These are phyloP conservation scores for Physeter macrocephalus DNA, from an alignment of 2,113 vertebrate genomes.

Conservation along the genomic window DNA sequence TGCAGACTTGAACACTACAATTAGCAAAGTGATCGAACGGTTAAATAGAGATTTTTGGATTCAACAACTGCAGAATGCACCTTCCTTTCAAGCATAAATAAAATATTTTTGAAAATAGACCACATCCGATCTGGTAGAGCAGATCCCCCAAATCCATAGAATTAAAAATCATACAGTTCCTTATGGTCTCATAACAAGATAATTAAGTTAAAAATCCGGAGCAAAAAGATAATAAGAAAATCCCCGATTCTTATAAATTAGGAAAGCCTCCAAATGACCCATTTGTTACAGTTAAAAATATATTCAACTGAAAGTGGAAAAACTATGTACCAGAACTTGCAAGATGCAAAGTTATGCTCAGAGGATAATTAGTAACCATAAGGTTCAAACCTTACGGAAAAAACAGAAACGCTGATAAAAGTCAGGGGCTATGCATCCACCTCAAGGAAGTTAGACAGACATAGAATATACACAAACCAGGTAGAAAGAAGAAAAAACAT, in stretches of 20 bases:
- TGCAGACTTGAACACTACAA: background rate
- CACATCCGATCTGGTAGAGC: background rate
- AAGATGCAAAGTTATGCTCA: background rate
- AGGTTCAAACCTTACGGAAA: background rate
- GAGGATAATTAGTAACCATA: background rate
- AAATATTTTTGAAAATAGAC: background rate
- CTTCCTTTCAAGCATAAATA: background rate
- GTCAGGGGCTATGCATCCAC: background rate
- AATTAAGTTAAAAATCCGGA: background rate
- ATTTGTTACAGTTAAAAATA: background rate
- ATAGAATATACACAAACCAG: background rate
- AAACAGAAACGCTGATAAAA: background rate
- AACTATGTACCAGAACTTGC: background rate
- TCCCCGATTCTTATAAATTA: background rate
- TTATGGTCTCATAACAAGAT: no score
- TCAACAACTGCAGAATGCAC: background rate
- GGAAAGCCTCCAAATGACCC: background rate
- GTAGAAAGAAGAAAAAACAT: background rate
- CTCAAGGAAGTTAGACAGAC: background rate
- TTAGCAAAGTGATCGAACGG: background rate
- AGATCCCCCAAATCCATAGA: background rate
- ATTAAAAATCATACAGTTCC: background rate
- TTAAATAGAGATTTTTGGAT: background rate
- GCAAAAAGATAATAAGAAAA: background rate
- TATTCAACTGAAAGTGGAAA: background rate